Evolutionary conservation across 2,888 invertebrate genomes (phyloP).

Genomic region (Anodontia alba): DNA sequence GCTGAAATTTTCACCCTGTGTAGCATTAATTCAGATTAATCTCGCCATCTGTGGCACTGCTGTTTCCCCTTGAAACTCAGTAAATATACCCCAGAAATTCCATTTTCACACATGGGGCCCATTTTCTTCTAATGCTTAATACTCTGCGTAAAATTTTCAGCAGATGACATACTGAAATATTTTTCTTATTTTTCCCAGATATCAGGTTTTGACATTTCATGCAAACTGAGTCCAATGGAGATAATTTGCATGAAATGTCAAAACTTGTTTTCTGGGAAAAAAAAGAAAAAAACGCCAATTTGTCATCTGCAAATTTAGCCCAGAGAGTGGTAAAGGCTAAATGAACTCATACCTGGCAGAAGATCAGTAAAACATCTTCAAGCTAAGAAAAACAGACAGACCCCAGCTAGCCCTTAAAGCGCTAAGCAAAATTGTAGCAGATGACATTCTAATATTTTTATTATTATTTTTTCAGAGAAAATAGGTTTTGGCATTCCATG

Average conservation of each 20-base stretch:
- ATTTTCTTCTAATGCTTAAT: not conserved
- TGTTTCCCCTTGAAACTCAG: slow-evolving; percentile 10
- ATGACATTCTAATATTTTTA: too few species aligned
- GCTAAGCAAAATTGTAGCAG: too few species aligned
- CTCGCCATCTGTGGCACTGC: not conserved
- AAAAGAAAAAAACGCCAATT: not conserved
- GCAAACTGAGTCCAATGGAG: not conserved
- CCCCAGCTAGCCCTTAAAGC: not conserved
- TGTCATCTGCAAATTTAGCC: too few species aligned
- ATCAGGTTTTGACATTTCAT: not conserved
- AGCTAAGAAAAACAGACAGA: not conserved
- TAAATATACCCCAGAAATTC: slow-evolving; percentile 9
- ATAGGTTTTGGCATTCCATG: too few species aligned
- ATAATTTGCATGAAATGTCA: not conserved
- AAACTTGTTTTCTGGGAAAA: not conserved
- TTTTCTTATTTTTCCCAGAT: too few species aligned
- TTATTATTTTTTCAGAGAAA: too few species aligned
- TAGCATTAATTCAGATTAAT: slow-evolving; percentile 15
- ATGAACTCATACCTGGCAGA: slow-evolving; percentile 13
- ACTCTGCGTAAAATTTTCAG: not conserved
- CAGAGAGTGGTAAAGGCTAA: too few species aligned
- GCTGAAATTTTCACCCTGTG: too few species aligned
- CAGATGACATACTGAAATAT: too few species aligned
- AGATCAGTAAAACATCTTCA: slow-evolving; percentile 2
- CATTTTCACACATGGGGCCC: slow-evolving; percentile 13